Evolutionary conservation across 2,888 invertebrate species (phyloP).

Genomic region (Stenodera caucasica): DNA sequence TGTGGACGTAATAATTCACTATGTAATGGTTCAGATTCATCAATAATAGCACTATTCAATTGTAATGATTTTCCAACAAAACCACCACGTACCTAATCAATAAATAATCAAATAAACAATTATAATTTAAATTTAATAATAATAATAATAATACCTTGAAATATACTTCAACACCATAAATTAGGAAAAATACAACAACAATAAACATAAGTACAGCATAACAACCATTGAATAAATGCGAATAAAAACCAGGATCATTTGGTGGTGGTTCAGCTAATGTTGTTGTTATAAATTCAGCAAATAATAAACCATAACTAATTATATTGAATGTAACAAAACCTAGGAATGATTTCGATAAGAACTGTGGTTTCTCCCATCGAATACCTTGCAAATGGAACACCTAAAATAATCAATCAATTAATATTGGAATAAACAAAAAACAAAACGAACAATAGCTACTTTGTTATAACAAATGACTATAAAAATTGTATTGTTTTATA

Average conservation of each 20-base stretch:
- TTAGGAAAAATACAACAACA: constrained; percentile 88
- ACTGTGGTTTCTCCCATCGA: constrained; percentile 85
- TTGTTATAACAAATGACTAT: no score
- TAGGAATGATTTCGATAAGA: constrained; percentile 87
- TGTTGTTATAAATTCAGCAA: constrained; percentile 70
- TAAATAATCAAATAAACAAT: constrained; percentile 1
- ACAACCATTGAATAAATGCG: constrained; percentile 88
- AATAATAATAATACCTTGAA: constrained; percentile 73
- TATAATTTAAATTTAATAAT: neutral
- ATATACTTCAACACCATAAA: constrained; percentile 92
- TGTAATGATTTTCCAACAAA: constrained; percentile 65
- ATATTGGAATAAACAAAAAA: neutral
- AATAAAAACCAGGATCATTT: constrained; percentile 70
- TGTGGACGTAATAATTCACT: constrained; percentile 44
- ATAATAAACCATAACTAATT: constrained; percentile 81
- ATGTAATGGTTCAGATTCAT: constrained; percentile 45
- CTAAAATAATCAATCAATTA: constrained; percentile 55
- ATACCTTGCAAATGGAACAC: constrained; percentile 87
- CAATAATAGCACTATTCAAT: constrained; percentile 24
- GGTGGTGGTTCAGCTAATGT: constrained; percentile 58
- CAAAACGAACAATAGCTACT: no score
- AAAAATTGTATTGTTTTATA: no score
- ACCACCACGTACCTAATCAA: constrained; percentile 75
- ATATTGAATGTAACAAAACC: constrained; percentile 89
- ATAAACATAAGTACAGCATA: constrained; percentile 90